Evolutionary conservation across 2,888 invertebrate genomes (phyloP).

Genomic region (Ormyrus nitidulus): DNA sequence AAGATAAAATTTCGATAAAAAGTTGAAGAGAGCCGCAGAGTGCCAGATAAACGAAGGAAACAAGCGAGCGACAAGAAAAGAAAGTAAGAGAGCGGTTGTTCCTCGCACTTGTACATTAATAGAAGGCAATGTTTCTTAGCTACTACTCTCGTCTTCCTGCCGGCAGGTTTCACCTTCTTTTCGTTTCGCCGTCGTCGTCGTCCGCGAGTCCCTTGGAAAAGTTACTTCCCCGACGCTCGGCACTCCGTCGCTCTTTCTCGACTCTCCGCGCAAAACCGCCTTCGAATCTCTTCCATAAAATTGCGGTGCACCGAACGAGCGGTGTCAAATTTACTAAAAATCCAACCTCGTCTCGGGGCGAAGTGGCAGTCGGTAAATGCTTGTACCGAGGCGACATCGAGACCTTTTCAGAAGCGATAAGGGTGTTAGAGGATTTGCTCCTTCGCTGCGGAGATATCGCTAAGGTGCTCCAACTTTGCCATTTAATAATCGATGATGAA

Average conservation of each 20-base stretch:
- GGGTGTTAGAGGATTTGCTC: background rate
- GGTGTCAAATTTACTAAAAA: conserved; percentile 24
- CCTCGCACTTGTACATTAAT: conserved; percentile 67
- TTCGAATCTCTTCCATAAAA: conserved; percentile 20
- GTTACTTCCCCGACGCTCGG: conserved; percentile 25
- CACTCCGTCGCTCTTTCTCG: background rate
- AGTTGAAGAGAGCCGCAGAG: background rate
- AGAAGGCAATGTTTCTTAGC: conserved; percentile 62
- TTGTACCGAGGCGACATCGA: conserved; percentile 2
- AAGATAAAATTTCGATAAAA: background rate
- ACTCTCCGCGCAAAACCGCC: background rate
- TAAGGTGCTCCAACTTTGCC: too few relatives aligned
- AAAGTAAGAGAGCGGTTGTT: conserved; percentile 44
- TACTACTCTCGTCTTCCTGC: conserved; percentile 40
- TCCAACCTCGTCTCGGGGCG: background rate
- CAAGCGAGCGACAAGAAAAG: background rate
- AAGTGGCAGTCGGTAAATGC: conserved; percentile 11
- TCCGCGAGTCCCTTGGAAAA: background rate
- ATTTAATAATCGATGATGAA: too few relatives aligned
- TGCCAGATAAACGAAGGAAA: background rate
- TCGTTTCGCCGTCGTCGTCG: background rate
- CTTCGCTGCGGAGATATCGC: background rate
- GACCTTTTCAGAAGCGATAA: background rate
- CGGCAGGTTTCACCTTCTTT: background rate
- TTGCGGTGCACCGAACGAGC: conserved; percentile 32